Evolutionary conservation across 2,113 vertebrate species (phyloP).

Genomic region (Chascanopsetta lugubris): DNA sequence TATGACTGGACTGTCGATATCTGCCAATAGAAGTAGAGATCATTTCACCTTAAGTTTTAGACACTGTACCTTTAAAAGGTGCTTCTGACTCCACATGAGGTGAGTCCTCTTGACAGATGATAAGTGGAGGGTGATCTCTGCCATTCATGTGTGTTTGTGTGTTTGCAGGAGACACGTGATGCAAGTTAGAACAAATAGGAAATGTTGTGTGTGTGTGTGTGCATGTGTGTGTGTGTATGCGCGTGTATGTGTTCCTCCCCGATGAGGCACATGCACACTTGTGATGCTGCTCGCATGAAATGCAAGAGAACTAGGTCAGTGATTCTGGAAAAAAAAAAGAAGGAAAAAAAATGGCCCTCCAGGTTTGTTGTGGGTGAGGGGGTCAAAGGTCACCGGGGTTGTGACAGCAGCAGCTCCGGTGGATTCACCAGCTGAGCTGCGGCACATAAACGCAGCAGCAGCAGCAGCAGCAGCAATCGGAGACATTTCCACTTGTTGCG

Average conservation of each 20-base stretch:
- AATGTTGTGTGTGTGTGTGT: neutral
- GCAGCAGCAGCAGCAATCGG: neutral
- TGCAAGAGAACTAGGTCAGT: constrained; percentile 21
- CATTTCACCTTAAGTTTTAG: too few relatives aligned
- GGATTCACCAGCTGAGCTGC: constrained; percentile 26
- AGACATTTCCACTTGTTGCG: too few relatives aligned
- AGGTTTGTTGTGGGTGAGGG: constrained; percentile 34
- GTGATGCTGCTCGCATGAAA: constrained; percentile 16
- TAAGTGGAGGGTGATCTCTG: constrained; percentile 16
- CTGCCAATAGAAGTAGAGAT: too few relatives aligned
- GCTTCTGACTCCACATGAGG: neutral
- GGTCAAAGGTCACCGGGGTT: constrained; percentile 53
- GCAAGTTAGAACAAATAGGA: neutral
- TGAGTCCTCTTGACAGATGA: constrained; percentile 11
- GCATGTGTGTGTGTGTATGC: neutral
- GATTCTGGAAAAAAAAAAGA: too few relatives aligned
- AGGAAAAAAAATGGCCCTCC: constrained; percentile 39
- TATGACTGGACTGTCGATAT: too few relatives aligned
- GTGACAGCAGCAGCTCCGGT: constrained; percentile 49
- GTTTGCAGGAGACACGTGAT: constrained; percentile 22
- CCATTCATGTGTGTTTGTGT: neutral
- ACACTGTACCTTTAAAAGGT: too few relatives aligned
- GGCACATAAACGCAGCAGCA: constrained; percentile 41
- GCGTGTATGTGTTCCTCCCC: neutral
- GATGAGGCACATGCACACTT: neutral